Base-by-base conservation (phyloP, 23 tunicate species). In the Aplidium turbinatum region DNA sequence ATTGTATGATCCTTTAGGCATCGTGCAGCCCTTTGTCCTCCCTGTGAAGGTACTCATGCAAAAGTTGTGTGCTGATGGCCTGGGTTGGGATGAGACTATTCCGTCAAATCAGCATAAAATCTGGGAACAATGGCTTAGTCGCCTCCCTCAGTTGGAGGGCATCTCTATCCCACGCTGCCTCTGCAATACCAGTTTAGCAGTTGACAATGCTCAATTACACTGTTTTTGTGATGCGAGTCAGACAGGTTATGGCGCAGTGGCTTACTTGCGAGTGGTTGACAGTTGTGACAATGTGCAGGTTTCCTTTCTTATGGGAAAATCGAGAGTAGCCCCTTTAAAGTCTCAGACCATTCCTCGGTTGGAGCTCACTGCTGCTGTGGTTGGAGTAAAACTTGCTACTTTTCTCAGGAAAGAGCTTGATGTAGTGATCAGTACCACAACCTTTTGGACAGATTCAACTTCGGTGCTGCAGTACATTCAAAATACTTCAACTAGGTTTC, bases 391-490 rank as follows among this genome's bases (percentile, higher is more conserved):
- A 5, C 34, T 76, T 34, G 24, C 57, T 36, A 4, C 20, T 30
- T 5, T 58, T 6, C 34, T 76, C 1, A 3, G 2, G 6, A 35
- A 25, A 2, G 71, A 76, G 36, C 57, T 36, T 31, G 22, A 62
- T 18, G 38, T 60, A 22, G 5, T 23, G 4, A 6, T 54, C 16
- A 18, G 35, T 24, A 24, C 35, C 23, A 6, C 18, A 11, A 4
- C n/a, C 28, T 73, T 32, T 25, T 76, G 81, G 81, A 23, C 71
- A 3, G 81, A 78, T 48, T 66, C 76, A 4, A 78, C 76, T 18
- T 22, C 76, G 3, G 76, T 78, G 21, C 46, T 78, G 33, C 51
- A 38, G 3, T 78, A 67, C 31, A 1, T 67, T 4, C 3, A 20
- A 4, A 78, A 67, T 33, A 67, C 63, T 4, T 24, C 55, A 6